Evolutionary conservation across 2,113 vertebrate species (phyloP).

Genomic region (Toxostoma redivivum): DNA sequence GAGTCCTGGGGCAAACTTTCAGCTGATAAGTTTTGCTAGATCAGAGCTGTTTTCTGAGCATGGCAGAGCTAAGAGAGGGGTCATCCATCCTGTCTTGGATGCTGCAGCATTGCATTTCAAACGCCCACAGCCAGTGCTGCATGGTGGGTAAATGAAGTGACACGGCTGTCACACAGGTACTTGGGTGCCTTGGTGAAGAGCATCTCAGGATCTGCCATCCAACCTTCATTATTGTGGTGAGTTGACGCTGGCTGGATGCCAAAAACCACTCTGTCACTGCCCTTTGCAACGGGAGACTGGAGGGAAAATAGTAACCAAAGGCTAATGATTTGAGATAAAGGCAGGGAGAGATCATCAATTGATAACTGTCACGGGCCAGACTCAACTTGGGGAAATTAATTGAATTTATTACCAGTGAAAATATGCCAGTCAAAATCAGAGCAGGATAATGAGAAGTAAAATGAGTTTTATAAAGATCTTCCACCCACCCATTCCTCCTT

Average conservation of each 20-base stretch:
- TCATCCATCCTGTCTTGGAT: not conserved
- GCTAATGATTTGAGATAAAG: not conserved
- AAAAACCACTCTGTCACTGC: not conserved
- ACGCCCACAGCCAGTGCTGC: not conserved
- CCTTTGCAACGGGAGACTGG: not conserved
- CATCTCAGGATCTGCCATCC: not conserved
- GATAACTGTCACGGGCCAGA: not conserved
- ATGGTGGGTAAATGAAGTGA: not conserved
- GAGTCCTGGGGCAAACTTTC: not conserved
- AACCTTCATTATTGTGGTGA: not conserved
- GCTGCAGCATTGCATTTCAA: not conserved
- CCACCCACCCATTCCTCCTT: not conserved
- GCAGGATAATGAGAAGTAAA: not conserved
- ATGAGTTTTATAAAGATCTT: not conserved
- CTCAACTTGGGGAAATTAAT: not conserved
- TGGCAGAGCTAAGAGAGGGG: not conserved
- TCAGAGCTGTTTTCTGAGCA: not conserved
- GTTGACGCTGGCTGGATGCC: not conserved
- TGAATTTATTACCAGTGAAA: not conserved
- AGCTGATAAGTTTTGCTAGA: not conserved
- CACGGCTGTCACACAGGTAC: rapidly evolving
- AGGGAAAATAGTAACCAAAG: not conserved
- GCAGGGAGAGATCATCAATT: not conserved
- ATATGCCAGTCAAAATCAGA: not conserved
- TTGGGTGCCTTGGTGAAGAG: not conserved